phyloP scores from a whole-genome alignment of 2,888 invertebrate genomes.

The Erebia palarica region DNA sequence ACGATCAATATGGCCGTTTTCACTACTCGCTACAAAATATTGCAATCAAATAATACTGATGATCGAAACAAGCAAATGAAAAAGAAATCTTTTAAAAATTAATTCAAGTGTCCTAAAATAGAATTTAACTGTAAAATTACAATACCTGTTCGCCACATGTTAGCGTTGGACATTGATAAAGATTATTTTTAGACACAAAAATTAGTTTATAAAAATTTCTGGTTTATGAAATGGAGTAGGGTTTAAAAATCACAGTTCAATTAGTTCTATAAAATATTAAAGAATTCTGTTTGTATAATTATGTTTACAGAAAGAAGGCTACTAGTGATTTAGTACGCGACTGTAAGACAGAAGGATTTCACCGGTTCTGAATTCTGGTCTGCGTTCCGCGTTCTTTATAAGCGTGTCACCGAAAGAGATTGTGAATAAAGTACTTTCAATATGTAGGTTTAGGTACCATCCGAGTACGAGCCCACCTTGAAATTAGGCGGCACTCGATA shows the following conservation, averaged over 20 bases:
- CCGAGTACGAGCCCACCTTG: too few species aligned
- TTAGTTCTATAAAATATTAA: background rate
- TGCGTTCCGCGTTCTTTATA: too few species aligned
- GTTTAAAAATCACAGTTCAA: background rate
- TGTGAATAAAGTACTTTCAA: too few species aligned
- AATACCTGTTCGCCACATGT: constrained; percentile 45
- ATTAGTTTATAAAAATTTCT: constrained; percentile 48
- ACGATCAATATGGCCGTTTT: constrained; percentile 44
- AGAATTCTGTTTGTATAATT: too few species aligned
- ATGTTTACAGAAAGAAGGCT: too few species aligned
- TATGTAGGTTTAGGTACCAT: too few species aligned
- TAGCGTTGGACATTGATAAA: constrained; percentile 41
- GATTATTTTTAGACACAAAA: constrained; percentile 44
- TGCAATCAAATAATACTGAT: background rate
- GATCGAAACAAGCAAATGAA: background rate
- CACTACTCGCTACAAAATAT: constrained; percentile 47
- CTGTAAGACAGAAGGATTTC: too few species aligned
- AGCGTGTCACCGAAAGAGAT: too few species aligned
- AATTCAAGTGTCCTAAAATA: constrained; percentile 47
- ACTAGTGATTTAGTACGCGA: too few species aligned
- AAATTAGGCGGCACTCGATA: too few species aligned
- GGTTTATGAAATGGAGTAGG: background rate
- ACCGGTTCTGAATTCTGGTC: too few species aligned
- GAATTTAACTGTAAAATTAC: constrained; percentile 19
- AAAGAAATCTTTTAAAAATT: constrained; percentile 45